A percentile compares a stretch with the other conserved stretches of the same genome.
phyloP scores from a whole-genome alignment of 2,113 vertebrate species.

The Anser cygnoides region DNA sequence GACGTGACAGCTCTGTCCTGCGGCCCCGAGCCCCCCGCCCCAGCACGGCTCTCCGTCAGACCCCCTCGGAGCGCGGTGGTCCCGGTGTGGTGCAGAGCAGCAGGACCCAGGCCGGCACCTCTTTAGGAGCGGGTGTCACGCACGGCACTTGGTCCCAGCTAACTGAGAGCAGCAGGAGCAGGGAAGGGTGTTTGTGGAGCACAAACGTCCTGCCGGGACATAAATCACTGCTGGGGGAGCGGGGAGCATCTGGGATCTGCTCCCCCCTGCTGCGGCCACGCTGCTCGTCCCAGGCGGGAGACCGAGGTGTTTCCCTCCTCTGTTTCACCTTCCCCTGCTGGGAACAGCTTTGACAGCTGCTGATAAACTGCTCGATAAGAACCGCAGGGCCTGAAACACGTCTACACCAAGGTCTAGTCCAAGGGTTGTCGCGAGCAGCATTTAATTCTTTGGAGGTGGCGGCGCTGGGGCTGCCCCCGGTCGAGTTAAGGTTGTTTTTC shows the following conservation, averaged over 20 bases:
- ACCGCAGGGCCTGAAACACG: background rate
- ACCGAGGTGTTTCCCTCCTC: background rate
- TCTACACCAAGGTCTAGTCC: background rate
- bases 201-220: fast-evolving
- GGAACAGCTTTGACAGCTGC: background rate
- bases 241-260: fast-evolving
- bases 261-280: background rate
- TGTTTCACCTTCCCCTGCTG: slow-evolving; percentile 35
- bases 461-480: background rate
- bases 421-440: background rate
- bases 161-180: background rate
- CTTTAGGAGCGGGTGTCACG: background rate
- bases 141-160: background rate
- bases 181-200: background rate
- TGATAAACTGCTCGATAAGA: background rate
- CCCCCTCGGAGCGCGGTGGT: fast-evolving
- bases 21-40: background rate
- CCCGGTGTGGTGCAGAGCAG: fast-evolving
- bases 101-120: background rate
- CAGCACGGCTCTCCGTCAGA: background rate
- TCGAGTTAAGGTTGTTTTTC: background rate
- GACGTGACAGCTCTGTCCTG: background rate
- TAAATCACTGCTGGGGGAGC: background rate
- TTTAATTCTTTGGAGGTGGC: background rate
- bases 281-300: background rate